A percentile compares a stretch with the other conserved stretches of the same genome.
phyloP scores from a whole-genome alignment of 1,140 invertebrate species.

The Drosophila melanica region DNA sequence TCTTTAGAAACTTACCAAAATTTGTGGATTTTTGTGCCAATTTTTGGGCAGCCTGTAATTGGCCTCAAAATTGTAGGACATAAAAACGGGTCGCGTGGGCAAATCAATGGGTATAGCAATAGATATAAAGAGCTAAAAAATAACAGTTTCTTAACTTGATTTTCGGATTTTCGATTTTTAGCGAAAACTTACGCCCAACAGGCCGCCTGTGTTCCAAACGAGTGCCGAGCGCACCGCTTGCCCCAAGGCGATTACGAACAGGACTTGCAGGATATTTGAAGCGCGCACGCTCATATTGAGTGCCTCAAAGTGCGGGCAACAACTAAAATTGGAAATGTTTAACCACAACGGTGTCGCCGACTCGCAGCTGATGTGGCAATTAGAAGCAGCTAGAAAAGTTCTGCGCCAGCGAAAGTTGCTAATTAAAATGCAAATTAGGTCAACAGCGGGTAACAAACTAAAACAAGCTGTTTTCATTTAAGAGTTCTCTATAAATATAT shows the following conservation, averaged over 20 bases:
- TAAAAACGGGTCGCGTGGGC: slow-evolving; percentile 87
- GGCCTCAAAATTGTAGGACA: slow-evolving; percentile 90
- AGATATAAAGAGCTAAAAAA: slow-evolving; percentile 86
- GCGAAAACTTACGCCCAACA: slow-evolving; percentile 37
- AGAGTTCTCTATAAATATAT: not conserved
- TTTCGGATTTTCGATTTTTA: not conserved
- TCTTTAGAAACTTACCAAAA: slow-evolving; percentile 43
- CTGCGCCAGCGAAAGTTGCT: slow-evolving; percentile 66
- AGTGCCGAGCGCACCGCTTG: slow-evolving; percentile 12
- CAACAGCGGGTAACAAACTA: slow-evolving; percentile 39
- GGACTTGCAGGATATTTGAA: not conserved
- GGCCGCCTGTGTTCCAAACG: slow-evolving; percentile 61
- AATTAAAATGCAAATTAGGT: slow-evolving; percentile 35
- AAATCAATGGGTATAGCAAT: slow-evolving; percentile 89
- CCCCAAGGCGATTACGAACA: slow-evolving; percentile 2
- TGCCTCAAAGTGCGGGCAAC: not conserved
- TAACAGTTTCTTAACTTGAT: not conserved
- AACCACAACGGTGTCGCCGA: slow-evolving; percentile 3
- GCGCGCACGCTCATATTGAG: not conserved
- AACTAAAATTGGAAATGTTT: slow-evolving; percentile 17
- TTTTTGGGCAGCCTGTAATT: slow-evolving; percentile 85
- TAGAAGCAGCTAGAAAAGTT: slow-evolving; percentile 38
- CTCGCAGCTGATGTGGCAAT: slow-evolving; percentile 46
- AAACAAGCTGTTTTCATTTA: slow-evolving; percentile 6
- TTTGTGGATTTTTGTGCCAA: slow-evolving; percentile 47